Conservation (phyloP, 2,888 invertebrate genomes). For the Plagodis dolabraria region DNA sequence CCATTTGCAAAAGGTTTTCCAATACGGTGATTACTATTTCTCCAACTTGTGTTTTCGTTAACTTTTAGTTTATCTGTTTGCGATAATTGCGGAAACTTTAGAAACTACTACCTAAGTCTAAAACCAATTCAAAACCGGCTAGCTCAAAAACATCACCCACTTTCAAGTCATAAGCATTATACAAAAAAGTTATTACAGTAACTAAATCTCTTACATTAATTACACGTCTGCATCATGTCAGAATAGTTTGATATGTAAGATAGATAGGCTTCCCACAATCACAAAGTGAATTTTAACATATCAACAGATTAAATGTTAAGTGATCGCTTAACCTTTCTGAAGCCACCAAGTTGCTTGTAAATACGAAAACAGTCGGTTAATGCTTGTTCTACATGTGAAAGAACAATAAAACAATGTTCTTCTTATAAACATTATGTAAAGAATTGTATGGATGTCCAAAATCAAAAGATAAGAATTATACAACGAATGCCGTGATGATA, state of each 20-base stretch:
- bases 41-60: too few relatives aligned
- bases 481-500: too few relatives aligned
- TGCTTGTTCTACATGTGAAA: constrained; percentile 55
- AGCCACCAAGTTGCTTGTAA: constrained; percentile 45
- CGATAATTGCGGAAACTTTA: too few relatives aligned
- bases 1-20: too few relatives aligned
- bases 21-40: too few relatives aligned
- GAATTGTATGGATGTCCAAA: constrained; percentile 42
- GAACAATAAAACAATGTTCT: constrained; percentile 65
- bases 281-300: constrained; percentile 27
- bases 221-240: constrained; percentile 1
- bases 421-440: constrained; percentile 36
- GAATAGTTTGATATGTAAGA: neutral
- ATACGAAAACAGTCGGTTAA: constrained; percentile 50
- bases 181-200: too few relatives aligned
- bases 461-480: too few relatives aligned
- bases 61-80: too few relatives aligned
- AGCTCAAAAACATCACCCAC: too few relatives aligned
- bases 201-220: neutral
- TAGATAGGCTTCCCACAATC: constrained; percentile 19
- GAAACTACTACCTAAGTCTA: too few relatives aligned
- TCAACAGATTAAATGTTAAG: constrained; percentile 28
- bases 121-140: too few relatives aligned
- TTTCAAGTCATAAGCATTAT: too few relatives aligned
- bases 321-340: constrained; percentile 28